Evolutionary conservation across 2,888 invertebrate species (phyloP).

Genomic region (Colostygia pectinataria): DNA sequence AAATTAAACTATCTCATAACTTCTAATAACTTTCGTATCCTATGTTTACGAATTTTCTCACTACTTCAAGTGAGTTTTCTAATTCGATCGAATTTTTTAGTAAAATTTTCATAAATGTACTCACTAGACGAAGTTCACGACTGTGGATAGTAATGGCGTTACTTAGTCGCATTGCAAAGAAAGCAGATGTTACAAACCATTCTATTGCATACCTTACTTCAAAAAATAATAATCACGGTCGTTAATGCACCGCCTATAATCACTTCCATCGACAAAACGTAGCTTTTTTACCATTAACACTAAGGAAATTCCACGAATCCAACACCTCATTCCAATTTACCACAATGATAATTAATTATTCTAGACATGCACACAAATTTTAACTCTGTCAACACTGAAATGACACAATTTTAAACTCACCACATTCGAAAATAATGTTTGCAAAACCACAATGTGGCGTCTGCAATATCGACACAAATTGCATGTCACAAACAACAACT

Average conservation of each 20-base stretch:
- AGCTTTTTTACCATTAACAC: constrained; percentile 69
- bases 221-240: constrained; percentile 73
- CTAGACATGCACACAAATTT: constrained; percentile 55
- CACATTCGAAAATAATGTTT: constrained; percentile 53
- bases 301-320: constrained; percentile 80
- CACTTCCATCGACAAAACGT: constrained; percentile 68
- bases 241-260: constrained; percentile 76
- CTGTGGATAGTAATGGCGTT: neutral
- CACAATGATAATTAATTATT: constrained; percentile 39
- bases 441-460: constrained; percentile 55
- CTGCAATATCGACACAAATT: constrained; percentile 67
- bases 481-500: constrained; percentile 65
- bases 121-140: too few relatives aligned
- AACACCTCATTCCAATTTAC: constrained; percentile 52
- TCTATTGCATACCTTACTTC: constrained; percentile 71
- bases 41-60: too few relatives aligned
- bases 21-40: too few relatives aligned
- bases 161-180: constrained; percentile 1
- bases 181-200: constrained; percentile 68
- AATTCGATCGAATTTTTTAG: too few relatives aligned
- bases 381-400: constrained; percentile 53
- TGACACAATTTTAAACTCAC: constrained; percentile 46
- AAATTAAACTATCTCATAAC: too few relatives aligned
- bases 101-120: neutral
- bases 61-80: too few relatives aligned